Conservation (phyloP, 2,888 invertebrate genomes). For the Brachyptera risi region DNA sequence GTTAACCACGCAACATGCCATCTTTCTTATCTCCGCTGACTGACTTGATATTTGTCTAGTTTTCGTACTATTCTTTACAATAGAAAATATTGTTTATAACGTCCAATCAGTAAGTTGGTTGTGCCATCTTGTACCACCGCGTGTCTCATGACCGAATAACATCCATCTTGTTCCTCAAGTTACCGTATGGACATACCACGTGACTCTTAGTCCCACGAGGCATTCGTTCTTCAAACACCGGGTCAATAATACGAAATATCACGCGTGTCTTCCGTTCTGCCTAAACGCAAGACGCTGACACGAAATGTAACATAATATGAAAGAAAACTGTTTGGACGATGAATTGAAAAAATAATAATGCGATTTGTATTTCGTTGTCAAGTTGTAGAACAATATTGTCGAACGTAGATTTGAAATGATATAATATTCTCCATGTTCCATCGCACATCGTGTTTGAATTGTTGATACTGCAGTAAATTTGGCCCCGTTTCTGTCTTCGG, state of each 20-base stretch:
- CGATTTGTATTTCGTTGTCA: slow-evolving; percentile 5
- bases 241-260: slow-evolving; percentile 12
- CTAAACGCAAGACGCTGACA: slow-evolving; percentile 1
- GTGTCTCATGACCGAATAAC: background rate
- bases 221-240: background rate
- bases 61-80: background rate
- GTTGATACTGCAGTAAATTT: slow-evolving; percentile 17
- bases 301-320: background rate
- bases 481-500: slow-evolving; percentile 17
- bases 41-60: background rate
- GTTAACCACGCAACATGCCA: background rate
- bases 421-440: background rate
- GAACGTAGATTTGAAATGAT: background rate
- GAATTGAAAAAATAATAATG: background rate
- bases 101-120: background rate
- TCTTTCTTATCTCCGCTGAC: background rate
- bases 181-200: background rate
- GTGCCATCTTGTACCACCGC: slow-evolving; percentile 3
- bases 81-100: background rate
- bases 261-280: background rate
- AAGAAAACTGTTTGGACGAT: background rate
- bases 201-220: background rate
- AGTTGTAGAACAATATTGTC: background rate
- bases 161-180: slow-evolving; percentile 5
- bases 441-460: background rate